phyloP scores from a whole-genome alignment of 2,113 vertebrate species.

The Phasianus colchicus region DNA sequence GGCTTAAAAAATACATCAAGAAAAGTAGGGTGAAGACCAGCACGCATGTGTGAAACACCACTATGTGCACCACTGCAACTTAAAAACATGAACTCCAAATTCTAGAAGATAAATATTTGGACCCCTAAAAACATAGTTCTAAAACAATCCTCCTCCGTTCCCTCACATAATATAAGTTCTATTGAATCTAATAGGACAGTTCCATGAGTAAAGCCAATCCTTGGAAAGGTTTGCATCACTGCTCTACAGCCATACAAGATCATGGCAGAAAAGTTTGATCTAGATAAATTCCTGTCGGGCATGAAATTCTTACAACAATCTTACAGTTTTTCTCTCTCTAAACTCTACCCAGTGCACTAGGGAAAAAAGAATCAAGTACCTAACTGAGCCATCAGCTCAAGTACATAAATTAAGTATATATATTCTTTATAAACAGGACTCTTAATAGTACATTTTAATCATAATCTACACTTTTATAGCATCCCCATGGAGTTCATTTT shows the following conservation, averaged over 20 bases:
- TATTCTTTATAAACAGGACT: conserved; percentile 55
- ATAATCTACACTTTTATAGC: conserved; percentile 17
- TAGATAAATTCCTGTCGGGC: not conserved
- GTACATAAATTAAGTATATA: conserved; percentile 60
- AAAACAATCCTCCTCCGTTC: not conserved
- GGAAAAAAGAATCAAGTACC: not conserved
- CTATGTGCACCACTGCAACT: not conserved
- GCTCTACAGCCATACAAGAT: conserved; percentile 12
- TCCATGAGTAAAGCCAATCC: not conserved
- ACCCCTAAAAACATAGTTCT: not conserved
- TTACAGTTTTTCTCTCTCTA: not conserved
- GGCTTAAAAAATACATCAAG: not conserved
- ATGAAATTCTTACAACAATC: conserved; percentile 6
- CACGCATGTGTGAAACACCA: not conserved
- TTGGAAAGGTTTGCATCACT: not conserved
- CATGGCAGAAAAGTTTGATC: conserved; percentile 20
- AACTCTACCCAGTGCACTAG: not conserved
- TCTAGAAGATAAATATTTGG: not conserved
- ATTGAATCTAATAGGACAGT: not conserved
- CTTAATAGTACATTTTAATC: conserved; percentile 33
- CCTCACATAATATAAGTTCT: not conserved
- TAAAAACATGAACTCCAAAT: not conserved
- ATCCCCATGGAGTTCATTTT: conserved; percentile 54
- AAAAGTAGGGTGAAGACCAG: not conserved
- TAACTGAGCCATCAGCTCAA: conserved; percentile 37